These are phyloP conservation scores for Microdon myrmicae DNA, from an alignment of 2,888 invertebrate species.

Conservation along the genomic window DNA sequence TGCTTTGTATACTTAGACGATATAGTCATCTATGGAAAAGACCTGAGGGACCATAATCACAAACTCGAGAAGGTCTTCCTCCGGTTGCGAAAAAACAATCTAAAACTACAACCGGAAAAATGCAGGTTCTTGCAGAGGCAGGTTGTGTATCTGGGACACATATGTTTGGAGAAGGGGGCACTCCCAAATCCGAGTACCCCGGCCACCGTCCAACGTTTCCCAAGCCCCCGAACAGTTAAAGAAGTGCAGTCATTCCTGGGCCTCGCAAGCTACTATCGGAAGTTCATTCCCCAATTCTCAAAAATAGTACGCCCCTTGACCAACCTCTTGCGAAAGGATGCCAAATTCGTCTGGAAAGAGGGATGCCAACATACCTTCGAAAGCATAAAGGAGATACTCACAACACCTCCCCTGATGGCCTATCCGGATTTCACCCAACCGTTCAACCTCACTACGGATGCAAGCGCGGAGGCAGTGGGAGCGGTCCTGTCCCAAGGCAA, in stretches of 20 bases:
- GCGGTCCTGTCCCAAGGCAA: constrained; percentile 54
- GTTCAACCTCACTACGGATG: constrained; percentile 58
- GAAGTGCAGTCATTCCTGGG: constrained; percentile 26
- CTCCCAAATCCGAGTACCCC: constrained; percentile 27
- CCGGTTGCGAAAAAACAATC: constrained; percentile 2
- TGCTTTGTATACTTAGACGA: constrained; percentile 27
- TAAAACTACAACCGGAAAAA: constrained; percentile 23
- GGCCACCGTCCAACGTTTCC: constrained; percentile 9
- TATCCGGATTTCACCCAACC: constrained; percentile 55
- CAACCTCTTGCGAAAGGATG: constrained; percentile 34
- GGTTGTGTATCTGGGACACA: constrained; percentile 5
- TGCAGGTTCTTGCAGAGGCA: constrained; percentile 5
- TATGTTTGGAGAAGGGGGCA: constrained; percentile 15
- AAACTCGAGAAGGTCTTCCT: constrained; percentile 14
- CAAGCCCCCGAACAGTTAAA: constrained; percentile 21
- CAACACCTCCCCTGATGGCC: constrained; percentile 56
- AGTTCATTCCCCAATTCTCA: constrained; percentile 29
- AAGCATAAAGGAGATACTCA: constrained; percentile 18
- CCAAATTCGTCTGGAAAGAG: constrained; percentile 4
- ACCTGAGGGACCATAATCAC: constrained; percentile 14
- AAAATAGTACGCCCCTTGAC: constrained; percentile 40
- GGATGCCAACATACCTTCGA: too few relatives aligned
- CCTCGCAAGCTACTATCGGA: constrained; percentile 19
- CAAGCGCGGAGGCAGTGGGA: constrained; percentile 54
- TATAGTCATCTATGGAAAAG: constrained; percentile 15